Percentiles rank a stretch among this genome's conserved stretches.
Evolutionary conservation across 2,113 vertebrate genomes (phyloP).

Genomic region (Dasyurus viverrinus): DNA sequence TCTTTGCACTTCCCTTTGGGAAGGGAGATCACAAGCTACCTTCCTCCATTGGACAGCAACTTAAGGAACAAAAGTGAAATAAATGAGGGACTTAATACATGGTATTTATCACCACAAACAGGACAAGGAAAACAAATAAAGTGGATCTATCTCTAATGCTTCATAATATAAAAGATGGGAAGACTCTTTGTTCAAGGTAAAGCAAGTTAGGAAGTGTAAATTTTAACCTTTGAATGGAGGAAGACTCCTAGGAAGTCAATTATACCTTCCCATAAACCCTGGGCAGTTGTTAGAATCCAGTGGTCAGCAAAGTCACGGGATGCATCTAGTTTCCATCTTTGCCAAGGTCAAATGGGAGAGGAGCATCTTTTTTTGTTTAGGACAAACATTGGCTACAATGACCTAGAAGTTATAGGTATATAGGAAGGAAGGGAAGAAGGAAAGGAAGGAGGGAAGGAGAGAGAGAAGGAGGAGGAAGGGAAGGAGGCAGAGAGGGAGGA

Average conservation of each 20-base stretch:
- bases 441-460: too few species aligned
- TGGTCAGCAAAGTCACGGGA: not conserved
- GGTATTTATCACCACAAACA: too few species aligned
- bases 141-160: too few species aligned
- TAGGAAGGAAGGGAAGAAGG: not conserved
- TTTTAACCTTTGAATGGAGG: not conserved
- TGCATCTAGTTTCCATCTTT: conserved; percentile 16
- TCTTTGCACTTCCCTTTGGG: too few species aligned
- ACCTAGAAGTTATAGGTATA: not conserved
- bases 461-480: too few species aligned
- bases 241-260: accelerated
- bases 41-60: too few species aligned
- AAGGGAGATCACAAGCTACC: too few species aligned
- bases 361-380: conserved; percentile 61
- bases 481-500: too few species aligned
- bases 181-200: not conserved
- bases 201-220: accelerated
- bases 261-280: not conserved
- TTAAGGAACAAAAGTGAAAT: too few species aligned
- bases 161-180: too few species aligned
- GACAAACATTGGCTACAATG: conserved; percentile 13
- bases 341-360: not conserved
- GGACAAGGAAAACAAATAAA: too few species aligned
- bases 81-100: too few species aligned
- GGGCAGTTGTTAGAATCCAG: not conserved